Evolutionary conservation across 37 sponge, comb jelly and placozoan species (phyloP), one percentile per base, ranked within the genome.

Genomic region (Axinella damicornis): DNA sequence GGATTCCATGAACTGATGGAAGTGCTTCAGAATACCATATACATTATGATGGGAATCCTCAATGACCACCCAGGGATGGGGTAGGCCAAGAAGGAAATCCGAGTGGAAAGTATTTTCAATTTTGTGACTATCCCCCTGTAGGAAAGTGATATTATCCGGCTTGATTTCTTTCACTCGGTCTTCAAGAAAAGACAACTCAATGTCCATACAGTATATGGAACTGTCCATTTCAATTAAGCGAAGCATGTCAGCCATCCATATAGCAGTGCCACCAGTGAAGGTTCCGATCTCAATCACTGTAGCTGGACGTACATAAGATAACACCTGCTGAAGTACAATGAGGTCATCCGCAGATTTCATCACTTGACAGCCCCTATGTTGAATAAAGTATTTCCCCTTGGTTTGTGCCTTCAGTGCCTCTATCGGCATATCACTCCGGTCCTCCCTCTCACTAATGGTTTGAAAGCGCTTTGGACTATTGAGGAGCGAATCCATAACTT

Each of bases 241-340:
- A 32, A 85, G 33, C 53, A 55, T 85, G 73, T 93, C 89, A 11
- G 77, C 82, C 38, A 85, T 76, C 86, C 86, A 88, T 0, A 93
- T 5, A 46, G 93, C 83, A 70, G 79, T 63, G 13, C 84, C 92
- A 25, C 92, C 88, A 25, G n/a, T 30, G 31, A 76, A 92, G 1
- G 83, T 65, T 25, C 93, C 93, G 35, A 93, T n/a, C 79, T 93
- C 93, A 24, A 93, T 81, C 11, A 93, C 73, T 9, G 86, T 85
- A 5, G 56, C 65, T 63, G 93, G 93, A 21, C 55, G 56, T 17
- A 88, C 57, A 40, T 81, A 39, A 30, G 53, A 74, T 6, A 93
- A 39, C 52, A 93, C 38, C 70, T 85, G 84, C 18, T 89, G 66
- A 17, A 53, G 54, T 18, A 85, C 38, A 53, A 30, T 22, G n/a